phyloP scores from a whole-genome alignment of 2,888 invertebrate genomes.

The Osedax frankpressi region DNA sequence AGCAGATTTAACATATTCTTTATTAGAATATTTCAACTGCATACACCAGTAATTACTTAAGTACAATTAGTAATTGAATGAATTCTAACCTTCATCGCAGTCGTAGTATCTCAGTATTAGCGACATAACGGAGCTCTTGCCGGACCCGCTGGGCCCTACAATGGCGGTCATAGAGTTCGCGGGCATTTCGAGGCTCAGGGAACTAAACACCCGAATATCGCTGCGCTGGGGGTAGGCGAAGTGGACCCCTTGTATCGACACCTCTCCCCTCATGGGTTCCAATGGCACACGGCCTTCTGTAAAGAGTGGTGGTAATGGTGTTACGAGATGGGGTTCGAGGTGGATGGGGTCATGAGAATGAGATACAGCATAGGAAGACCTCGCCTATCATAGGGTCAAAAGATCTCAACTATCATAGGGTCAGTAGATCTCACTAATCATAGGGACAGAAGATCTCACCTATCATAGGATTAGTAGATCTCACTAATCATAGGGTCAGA shows the following conservation, averaged over 20 bases:
- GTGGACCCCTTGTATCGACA: conserved; percentile 60
- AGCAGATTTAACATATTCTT: no score
- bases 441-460: no score
- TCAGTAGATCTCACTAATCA: no score
- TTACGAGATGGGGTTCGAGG: background rate
- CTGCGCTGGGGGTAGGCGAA: conserved; percentile 62
- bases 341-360: background rate
- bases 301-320: no score
- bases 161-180: conserved; percentile 62
- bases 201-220: conserved; percentile 54
- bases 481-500: no score
- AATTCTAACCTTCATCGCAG: conserved; percentile 52
- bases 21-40: no score
- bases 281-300: conserved; percentile 56
- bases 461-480: no score
- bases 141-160: conserved; percentile 84
- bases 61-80: no score
- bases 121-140: conserved; percentile 79
- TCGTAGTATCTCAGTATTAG: conserved; percentile 72
- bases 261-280: conserved; percentile 53
- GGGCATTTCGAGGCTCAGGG: conserved; percentile 57
- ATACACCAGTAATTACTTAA: no score
- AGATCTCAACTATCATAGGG: background rate
- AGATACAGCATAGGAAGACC: background rate
- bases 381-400: background rate